These are phyloP conservation scores for Lacerta agilis DNA, from an alignment of 2,797 vertebrate species.

Conservation along the genomic window DNA sequence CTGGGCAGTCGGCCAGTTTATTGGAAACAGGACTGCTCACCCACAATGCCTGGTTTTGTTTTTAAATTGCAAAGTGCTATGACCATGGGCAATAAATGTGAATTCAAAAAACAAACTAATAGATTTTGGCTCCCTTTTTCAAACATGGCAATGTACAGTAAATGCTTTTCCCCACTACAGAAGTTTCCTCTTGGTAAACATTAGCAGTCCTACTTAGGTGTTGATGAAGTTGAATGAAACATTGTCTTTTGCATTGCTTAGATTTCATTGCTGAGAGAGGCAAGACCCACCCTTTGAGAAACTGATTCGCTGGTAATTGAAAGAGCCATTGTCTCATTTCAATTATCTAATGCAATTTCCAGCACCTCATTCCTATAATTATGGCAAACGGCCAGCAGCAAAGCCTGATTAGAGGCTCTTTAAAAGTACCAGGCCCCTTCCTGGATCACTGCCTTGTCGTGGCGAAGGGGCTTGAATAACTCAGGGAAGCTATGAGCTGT, in stretches of 20 bases:
- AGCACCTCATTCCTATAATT: constrained; percentile 65
- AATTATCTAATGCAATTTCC: constrained; percentile 70
- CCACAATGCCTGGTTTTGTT: too few relatives aligned
- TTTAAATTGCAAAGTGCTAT: too few relatives aligned
- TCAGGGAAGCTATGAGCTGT: too few relatives aligned
- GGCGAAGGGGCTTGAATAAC: too few relatives aligned
- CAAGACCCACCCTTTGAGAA: constrained; percentile 52
- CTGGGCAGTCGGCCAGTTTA: too few relatives aligned
- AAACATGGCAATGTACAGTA: neutral
- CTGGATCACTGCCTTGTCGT: too few relatives aligned
- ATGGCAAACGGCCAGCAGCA: constrained; percentile 61
- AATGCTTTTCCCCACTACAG: neutral
- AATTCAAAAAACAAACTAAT: neutral
- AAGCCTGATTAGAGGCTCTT: constrained; percentile 65
- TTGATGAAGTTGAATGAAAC: constrained; percentile 10
- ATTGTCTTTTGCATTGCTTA: constrained; percentile 21
- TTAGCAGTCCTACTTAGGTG: neutral
- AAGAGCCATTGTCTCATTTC: constrained; percentile 60
- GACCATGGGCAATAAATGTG: too few relatives aligned
- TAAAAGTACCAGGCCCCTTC: constrained; percentile 32
- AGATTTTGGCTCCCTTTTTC: neutral
- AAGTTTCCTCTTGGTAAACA: neutral
- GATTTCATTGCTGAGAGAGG: constrained; percentile 23
- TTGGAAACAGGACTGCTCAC: too few relatives aligned
- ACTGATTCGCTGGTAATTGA: constrained; percentile 64